Conservation (phyloP, 2,888 invertebrate species). For the Limnephilus lunatus region DNA sequence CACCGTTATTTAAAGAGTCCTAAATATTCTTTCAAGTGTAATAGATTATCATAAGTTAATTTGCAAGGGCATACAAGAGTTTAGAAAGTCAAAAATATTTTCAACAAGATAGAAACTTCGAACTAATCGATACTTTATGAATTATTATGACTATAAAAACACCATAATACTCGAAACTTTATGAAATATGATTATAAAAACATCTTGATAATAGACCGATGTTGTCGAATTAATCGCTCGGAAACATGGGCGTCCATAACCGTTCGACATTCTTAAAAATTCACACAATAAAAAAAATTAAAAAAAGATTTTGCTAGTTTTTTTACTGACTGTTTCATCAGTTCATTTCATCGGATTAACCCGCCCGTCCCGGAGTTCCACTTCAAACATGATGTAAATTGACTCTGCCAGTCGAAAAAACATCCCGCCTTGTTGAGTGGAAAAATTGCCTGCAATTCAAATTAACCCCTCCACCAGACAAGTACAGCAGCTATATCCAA, state of each 20-base stretch:
- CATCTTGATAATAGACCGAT: not conserved
- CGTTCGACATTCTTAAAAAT: too few species aligned
- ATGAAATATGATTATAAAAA: too few species aligned
- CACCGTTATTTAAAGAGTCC: too few species aligned
- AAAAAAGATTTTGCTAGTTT: not conserved
- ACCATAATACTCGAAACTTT: too few species aligned
- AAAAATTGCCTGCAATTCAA: not conserved
- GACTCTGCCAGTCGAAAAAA: slow-evolving; percentile 2
- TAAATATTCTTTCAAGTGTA: too few species aligned
- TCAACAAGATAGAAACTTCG: too few species aligned
- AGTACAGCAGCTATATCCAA: not conserved
- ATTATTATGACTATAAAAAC: too few species aligned
- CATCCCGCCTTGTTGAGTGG: not conserved
- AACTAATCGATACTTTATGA: too few species aligned
- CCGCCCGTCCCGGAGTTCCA: not conserved
- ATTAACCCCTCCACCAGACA: slow-evolving; percentile 10
- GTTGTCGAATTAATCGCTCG: not conserved
- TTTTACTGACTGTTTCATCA: not conserved
- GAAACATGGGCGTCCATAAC: too few species aligned
- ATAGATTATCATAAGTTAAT: too few species aligned
- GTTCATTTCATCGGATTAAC: not conserved
- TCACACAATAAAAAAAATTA: not conserved
- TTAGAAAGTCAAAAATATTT: too few species aligned
- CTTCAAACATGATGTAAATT: not conserved
- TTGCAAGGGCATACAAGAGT: too few species aligned